Base-by-base conservation (phyloP, 2,797 vertebrate species). In the Scolopax bukidnonensis region DNA sequence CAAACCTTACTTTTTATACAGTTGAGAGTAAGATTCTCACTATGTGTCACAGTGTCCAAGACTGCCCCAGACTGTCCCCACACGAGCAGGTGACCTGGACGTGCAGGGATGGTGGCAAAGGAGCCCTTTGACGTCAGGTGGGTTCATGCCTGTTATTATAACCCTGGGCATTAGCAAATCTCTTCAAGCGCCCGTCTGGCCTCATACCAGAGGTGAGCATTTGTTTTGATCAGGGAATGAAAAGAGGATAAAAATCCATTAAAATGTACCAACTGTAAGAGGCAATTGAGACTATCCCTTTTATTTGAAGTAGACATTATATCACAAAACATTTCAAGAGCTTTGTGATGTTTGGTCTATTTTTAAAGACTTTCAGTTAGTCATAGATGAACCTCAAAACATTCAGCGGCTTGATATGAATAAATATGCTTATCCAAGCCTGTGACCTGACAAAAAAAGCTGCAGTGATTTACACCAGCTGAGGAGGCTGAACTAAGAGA, bases 191-290 rank as follows among this genome's bases (percentile, higher is more conserved):
- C 17, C 48, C 9, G 2, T 67, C 43, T 18, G 77, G 84, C 89
- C 89, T 95, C 60, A 5, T 70, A 67, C 41, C 77, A 92, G 90
- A 88, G 93, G 85, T 95, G 90, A 89, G 80, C 80, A 84, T 92
- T 92, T 89, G 68, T 89, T 80, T 83, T 87, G 68, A 91, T 77
- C 61, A 65, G 33, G 54, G 74, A 71, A 96, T 91, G 67, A 70
- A 92, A 84, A 96, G 93, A 94, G 94, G 94, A 94, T 95, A 95
- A 95, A 95, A 96, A 84, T 57, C 83, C 86, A 96, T 94, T 95
- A 94, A 80, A 92, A 92, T 47, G 48, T 90, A 75, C 84, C 60
- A 61, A 63, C 50, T 65, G 2, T 43, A 90, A 89, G 61, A 79
- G 90, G 81, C 86, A 89, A 89, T 54, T 30, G 81, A 94, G 71